Evolutionary conservation across 2,797 vertebrate genomes (phyloP), one percentile per base, ranked within the genome.

Genomic region (Linurgus olivaceus): DNA sequence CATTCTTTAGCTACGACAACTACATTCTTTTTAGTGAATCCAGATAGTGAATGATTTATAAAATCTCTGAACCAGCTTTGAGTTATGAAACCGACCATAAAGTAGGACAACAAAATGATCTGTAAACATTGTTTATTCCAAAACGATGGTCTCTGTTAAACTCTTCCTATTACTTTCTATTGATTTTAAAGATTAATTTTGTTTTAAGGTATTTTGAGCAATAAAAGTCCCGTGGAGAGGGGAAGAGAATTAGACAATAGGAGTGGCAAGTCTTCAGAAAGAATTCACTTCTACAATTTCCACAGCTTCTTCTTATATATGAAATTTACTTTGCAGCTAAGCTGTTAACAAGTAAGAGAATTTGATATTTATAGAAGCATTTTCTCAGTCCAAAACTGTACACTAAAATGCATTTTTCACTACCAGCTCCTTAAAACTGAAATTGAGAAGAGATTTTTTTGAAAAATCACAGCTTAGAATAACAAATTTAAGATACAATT

Each of bases 21-120:
- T 40, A 42, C 38, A 48, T 95, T 94, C 50, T 97, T 98, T 96
- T 80, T 73, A 80, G 86, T 96, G 78, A 71, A 97, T 96, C 76
- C 94, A 75, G 81, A 73, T 48, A 97, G 75, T 63, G 91, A 96
- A 73, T 97, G 23, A 96, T 98, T 96, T 97, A 93, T 68, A 96
- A 96, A 96, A 97, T 72, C 2, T 85, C 10, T 70, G 88, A 96
- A 94, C 28, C 50, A 71, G 70, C n/a, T 90, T 67, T 97, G 87
- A 93, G 96, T 92, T 98, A 96, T 93, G 97, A 98, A 97, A 95
- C 38, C 2, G 3, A 97, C 54, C 75, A 75, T 91, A 97, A 96
- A 97, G 94, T 96, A 81, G 96, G 47, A 81, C 28, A 79, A 79
- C 51, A 62, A 63, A 85, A 80, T 78, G 2, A 91, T 55, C 11